A percentile compares a stretch with the other conserved stretches of the same genome.
Evolutionary conservation across 2,797 vertebrate genomes (phyloP).

Genomic region (Stomatorhinus walkeri): DNA sequence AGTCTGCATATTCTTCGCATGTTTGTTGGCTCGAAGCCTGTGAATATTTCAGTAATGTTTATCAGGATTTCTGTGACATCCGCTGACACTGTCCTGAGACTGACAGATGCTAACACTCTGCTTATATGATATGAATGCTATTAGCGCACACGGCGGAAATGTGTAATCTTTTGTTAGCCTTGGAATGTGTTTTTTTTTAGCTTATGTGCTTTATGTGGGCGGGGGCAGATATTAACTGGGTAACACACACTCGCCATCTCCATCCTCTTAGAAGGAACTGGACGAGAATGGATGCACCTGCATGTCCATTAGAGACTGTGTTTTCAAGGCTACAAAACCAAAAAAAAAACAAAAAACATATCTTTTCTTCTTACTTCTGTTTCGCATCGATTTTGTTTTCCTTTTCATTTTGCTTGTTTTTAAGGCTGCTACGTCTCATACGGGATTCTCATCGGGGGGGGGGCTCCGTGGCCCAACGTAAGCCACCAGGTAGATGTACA

Average conservation of each 20-base stretch:
- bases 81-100: neutral
- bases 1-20: neutral
- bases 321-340: neutral
- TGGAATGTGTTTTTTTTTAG: neutral
- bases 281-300: neutral
- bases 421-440: neutral
- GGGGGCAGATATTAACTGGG: no score
- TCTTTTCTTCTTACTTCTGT: neutral
- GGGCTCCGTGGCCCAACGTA: neutral
- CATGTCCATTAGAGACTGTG: conserved; percentile 5
- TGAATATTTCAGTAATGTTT: neutral
- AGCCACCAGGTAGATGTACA: neutral
- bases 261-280: neutral
- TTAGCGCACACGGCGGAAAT: neutral
- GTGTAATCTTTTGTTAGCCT: neutral
- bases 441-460: neutral
- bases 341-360: neutral
- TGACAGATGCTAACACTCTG: neutral
- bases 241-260: neutral
- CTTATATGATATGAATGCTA: neutral
- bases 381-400: neutral
- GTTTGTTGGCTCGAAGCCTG: neutral
- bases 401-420: neutral
- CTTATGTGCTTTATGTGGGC: neutral
- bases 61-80: neutral